phyloP scores from a whole-genome alignment of 1,140 invertebrate species.

The honey bee (Apis mellifera) region Amel_HAv3.1 CM009934.2:7368001-7368500 shows the following conservation, averaged over 20 bases:
- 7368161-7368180: too few species aligned
- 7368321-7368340: background rate
- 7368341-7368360: slow-evolving; percentile 13
- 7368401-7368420: slow-evolving; percentile 14
- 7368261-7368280: too few species aligned
- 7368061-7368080: background rate
- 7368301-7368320: background rate
- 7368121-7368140: too few species aligned
- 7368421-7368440: background rate
- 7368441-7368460: background rate
- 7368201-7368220: too few species aligned
- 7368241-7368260: too few species aligned
- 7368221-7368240: too few species aligned
- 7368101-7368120: background rate
- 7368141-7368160: too few species aligned
- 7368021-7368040: slow-evolving; percentile 31
- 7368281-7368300: background rate
- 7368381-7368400: background rate
- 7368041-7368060: background rate
- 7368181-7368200: too few species aligned
- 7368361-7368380: background rate
- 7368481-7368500: background rate
- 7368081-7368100: background rate
- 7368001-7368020: background rate
- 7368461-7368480: slow-evolving; percentile 1